A percentile compares a stretch with the other conserved stretches of the same genome.
phyloP scores from a whole-genome alignment of 2,797 vertebrate genomes.

The Smutsia temminckii region DNA sequence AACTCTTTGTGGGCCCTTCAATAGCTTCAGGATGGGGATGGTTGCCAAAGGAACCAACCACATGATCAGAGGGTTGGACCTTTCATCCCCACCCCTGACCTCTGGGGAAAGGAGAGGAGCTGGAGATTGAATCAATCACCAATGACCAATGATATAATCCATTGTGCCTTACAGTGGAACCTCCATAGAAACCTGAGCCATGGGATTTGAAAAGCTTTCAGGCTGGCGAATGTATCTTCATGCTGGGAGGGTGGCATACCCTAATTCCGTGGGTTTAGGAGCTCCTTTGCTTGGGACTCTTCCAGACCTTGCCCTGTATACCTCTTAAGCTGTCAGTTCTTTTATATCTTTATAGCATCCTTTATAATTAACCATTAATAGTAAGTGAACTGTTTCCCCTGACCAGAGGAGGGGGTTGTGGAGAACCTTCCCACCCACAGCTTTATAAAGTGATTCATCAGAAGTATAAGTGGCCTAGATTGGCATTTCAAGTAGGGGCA shows the following conservation, averaged over 20 bases:
- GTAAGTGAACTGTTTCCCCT: background rate
- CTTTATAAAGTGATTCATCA: background rate
- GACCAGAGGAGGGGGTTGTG: background rate
- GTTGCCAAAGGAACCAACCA: background rate
- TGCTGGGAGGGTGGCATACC: background rate
- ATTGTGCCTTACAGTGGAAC: background rate
- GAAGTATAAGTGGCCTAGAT: background rate
- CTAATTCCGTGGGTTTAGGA: background rate
- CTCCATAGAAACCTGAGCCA: background rate
- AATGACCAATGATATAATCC: background rate
- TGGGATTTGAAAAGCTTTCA: background rate
- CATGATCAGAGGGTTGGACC: background rate
- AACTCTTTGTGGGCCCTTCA: background rate
- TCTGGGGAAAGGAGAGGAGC: background rate
- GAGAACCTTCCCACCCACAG: accelerated
- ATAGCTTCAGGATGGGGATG: background rate
- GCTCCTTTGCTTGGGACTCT: background rate
- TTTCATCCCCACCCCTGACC: background rate
- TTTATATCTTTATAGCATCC: background rate
- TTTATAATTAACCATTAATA: background rate
- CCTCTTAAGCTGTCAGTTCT: background rate
- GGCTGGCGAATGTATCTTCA: background rate
- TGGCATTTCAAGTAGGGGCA: background rate
- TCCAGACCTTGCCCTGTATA: background rate
- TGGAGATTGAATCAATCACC: background rate